Base-by-base conservation (phyloP, 1,140 invertebrate species). In the Megalopta genalis region DNA sequence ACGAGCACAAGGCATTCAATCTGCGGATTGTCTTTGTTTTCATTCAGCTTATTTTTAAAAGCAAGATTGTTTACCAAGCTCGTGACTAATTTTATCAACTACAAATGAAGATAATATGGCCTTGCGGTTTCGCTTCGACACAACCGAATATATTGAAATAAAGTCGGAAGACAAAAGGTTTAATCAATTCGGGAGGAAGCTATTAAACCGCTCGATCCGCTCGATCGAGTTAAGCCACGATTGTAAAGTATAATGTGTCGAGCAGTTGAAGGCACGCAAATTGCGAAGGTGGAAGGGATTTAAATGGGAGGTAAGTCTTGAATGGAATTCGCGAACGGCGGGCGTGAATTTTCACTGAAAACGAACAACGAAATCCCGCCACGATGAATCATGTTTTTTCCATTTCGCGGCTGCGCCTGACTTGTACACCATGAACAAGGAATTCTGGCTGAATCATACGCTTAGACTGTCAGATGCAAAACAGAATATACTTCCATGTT, bases 381-480 rank as follows among this genome's bases (percentile, higher is more conserved):
- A 10, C 14, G 71, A 59, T 85, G 82, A 85, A 46, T 84, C 78
- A 84, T 81, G 74, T 84, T 85, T 81, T 42, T 10, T 74, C 16
- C 68, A 81, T 77, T 65, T 12, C 69, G n/a, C 68, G 57, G 62
- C 32, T 54, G 2, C 32, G 67, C 27, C 42, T 23, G 46, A 49
- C n/a, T 49, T 42, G 25, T 79, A 37, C 23, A 37, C 42, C 37
- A 46, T 2, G 8, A 65, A 39, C n/a, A 59, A 70, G 73, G 80
- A 80, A 62, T 72, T 67, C 27, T 54, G 12, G 72, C 63, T 83
- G 83, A 85, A 25, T 85, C 82, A 84, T 9, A 65, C 46, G 25
- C 14, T 46, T 37, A 25, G 32, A 54, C 21, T 54, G 49, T 54
- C 32, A 0, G 69, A 79, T 46, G 63, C 27, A 14, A 23, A 49